phyloP scores from a whole-genome alignment of 2,888 invertebrate species.

The Mesorhabditis sp. region DNA sequence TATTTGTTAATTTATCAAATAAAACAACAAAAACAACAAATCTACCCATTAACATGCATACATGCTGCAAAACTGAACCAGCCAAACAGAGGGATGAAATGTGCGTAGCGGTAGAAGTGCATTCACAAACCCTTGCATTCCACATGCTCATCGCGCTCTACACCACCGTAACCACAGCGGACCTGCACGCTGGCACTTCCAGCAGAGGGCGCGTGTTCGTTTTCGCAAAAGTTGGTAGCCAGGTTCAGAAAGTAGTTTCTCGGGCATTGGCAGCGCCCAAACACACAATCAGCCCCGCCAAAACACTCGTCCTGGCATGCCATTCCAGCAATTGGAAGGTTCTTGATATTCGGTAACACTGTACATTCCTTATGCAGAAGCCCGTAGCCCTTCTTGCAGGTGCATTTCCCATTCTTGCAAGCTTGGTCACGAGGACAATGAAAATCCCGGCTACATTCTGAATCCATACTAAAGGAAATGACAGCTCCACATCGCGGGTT shows the following conservation, averaged over 20 bases:
- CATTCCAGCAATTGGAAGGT: conserved; percentile 3
- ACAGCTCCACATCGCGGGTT: conserved; percentile 18
- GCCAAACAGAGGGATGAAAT: background rate
- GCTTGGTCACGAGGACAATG: conserved; percentile 11
- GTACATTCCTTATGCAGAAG: background rate
- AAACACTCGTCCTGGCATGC: background rate
- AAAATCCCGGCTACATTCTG: conserved; percentile 8
- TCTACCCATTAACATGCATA: background rate
- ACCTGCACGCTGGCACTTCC: background rate
- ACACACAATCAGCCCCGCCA: background rate
- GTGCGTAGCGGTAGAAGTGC: too few relatives aligned
- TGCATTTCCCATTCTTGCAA: conserved; percentile 17
- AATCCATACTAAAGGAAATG: conserved; percentile 4
- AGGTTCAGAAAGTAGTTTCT: background rate
- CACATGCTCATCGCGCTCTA: background rate
- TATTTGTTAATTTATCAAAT: too few relatives aligned
- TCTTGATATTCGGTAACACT: background rate
- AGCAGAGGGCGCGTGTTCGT: background rate
- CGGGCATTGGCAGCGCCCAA: background rate
- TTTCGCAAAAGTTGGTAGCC: background rate
- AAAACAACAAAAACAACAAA: too few relatives aligned
- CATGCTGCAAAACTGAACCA: background rate
- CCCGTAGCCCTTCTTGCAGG: conserved; percentile 17
- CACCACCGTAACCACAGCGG: background rate
- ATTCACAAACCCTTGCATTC: background rate